These are phyloP conservation scores for Hippocampus abdominalis DNA, from an alignment of 2,113 vertebrate species.

Conservation along the genomic window DNA sequence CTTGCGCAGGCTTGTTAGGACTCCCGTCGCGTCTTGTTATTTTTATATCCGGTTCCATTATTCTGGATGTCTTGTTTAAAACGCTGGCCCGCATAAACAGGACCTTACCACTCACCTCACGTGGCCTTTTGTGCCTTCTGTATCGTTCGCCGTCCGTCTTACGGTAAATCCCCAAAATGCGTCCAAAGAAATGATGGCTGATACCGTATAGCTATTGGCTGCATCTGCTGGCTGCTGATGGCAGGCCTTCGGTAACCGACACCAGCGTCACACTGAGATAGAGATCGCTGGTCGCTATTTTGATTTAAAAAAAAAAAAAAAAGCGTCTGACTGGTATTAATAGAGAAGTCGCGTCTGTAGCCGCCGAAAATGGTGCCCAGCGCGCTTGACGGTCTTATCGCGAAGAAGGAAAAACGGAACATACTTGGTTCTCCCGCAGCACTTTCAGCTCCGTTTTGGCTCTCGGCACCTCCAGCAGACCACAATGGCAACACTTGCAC, in stretches of 20 bases:
- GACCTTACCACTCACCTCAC: conserved; percentile 46
- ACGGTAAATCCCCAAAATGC: conserved; percentile 56
- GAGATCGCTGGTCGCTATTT: conserved; percentile 30
- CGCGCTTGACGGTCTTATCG: conserved; percentile 13
- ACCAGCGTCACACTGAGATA: conserved; percentile 44
- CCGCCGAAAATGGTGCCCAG: conserved; percentile 22
- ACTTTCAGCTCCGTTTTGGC: conserved; percentile 50
- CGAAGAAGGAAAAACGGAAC: conserved; percentile 17
- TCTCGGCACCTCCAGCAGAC: conserved; percentile 25
- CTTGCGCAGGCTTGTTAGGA: conserved; percentile 21
- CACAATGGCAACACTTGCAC: conserved; percentile 14
- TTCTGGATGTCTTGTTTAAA: conserved; percentile 52
- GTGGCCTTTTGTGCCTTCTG: conserved; percentile 46
- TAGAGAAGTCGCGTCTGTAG: conserved; percentile 56
- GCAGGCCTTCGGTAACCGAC: conserved; percentile 59
- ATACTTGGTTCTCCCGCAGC: conserved; percentile 48
- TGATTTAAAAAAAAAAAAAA: conserved; percentile 18
- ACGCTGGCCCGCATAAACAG: conserved; percentile 61
- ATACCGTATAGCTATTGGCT: conserved; percentile 65
- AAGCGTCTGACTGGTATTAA: conserved; percentile 47
- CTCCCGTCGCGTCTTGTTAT: conserved; percentile 34
- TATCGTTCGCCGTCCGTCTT: conserved; percentile 38
- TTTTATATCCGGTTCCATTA: conserved; percentile 42
- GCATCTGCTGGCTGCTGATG: conserved; percentile 68
- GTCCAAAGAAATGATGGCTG: conserved; percentile 59